A percentile compares a stretch with the other conserved stretches of the same genome.
Conservation (phyloP, 1,140 invertebrate genomes). For the Aleiodes sp. region DNA sequence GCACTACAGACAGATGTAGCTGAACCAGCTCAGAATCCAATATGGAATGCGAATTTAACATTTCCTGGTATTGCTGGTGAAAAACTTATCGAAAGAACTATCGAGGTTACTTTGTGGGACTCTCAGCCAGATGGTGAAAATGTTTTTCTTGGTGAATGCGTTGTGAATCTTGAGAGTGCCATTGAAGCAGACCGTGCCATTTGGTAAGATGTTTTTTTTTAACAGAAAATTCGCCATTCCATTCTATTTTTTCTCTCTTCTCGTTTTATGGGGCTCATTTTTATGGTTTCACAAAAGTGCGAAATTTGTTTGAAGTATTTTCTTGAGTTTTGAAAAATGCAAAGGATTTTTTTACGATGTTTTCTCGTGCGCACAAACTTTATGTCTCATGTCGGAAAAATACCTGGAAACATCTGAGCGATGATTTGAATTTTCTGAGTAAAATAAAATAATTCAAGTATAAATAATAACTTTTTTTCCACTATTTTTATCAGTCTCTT, state of each 20-base stretch:
- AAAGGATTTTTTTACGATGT: background rate
- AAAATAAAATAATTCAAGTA: no score
- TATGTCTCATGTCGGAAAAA: no score
- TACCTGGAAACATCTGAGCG: no score
- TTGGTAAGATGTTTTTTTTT: conserved; percentile 67
- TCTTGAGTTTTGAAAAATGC: background rate
- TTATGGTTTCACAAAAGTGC: no score
- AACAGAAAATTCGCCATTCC: no score
- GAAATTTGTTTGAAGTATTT: background rate
- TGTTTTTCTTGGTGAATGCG: conserved; percentile 85
- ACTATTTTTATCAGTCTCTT: no score
- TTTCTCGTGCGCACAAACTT: no score
- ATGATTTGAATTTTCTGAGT: no score
- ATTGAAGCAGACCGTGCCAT: conserved; percentile 85
- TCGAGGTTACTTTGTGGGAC: conserved; percentile 91
- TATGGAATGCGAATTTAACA: conserved; percentile 90
- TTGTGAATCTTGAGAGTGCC: conserved; percentile 81
- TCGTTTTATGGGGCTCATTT: no score
- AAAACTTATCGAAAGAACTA: conserved; percentile 77
- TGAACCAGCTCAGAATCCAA: conserved; percentile 83
- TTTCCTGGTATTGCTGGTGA: conserved; percentile 81
- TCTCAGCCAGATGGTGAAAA: conserved; percentile 81
- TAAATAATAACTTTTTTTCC: no score
- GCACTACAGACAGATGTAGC: conserved; percentile 83
- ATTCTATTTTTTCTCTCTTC: background rate